Evolutionary conservation across 2,888 invertebrate genomes (phyloP).

Genomic region (Axea sp.): DNA sequence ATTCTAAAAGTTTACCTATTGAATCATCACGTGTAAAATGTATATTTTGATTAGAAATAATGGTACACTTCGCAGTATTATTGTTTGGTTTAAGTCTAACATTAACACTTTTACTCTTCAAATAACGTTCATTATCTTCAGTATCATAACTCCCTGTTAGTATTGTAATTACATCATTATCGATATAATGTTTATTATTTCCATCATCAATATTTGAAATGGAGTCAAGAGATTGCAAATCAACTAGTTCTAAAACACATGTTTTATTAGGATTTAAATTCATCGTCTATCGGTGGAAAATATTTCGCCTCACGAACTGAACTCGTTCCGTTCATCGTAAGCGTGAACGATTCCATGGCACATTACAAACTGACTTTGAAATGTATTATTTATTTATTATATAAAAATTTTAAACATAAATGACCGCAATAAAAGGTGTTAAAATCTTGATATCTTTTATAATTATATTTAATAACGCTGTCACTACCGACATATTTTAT

Average conservation of each 20-base stretch:
- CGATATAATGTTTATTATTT: conserved; percentile 69
- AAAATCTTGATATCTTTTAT: conserved; percentile 52
- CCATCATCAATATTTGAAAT: conserved; percentile 71
- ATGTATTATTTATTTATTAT: neutral
- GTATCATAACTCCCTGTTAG: conserved; percentile 71
- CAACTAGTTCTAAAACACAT: neutral
- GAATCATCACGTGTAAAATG: no score
- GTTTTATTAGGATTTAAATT: no score
- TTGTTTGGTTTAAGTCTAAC: conserved; percentile 46
- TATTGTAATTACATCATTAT: no score
- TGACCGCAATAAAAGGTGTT: no score
- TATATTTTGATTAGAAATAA: no score
- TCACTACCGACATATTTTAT: no score
- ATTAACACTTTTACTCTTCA: conserved; percentile 32
- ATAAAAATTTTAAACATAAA: conserved; percentile 58
- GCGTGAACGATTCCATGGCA: neutral
- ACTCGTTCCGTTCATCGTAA: neutral
- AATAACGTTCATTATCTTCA: conserved; percentile 66
- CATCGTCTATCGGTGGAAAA: no score
- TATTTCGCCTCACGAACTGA: no score
- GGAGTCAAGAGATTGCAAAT: conserved; percentile 8
- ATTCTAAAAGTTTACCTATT: conserved; percentile 32
- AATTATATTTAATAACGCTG: conserved; percentile 22
- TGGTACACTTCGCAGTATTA: conserved; percentile 49
- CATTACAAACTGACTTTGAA: no score